These are phyloP conservation scores for Syrphus vitripennis DNA, from an alignment of 2,888 invertebrate genomes.

Conservation along the genomic window DNA sequence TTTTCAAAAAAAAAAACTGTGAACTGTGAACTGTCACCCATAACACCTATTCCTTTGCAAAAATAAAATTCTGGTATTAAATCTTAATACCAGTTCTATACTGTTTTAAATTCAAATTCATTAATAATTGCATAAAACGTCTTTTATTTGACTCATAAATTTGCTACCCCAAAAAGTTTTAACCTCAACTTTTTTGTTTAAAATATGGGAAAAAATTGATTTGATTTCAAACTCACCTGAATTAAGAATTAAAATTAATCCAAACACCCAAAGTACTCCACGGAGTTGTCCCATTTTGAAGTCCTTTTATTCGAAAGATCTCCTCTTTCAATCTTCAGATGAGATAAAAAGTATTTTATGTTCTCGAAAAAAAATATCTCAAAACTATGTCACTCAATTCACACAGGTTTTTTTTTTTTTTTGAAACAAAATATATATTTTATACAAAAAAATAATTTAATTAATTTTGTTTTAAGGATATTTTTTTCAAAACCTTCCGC, in stretches of 20 bases:
- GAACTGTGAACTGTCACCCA: too few species aligned
- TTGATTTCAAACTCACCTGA: constrained; percentile 77
- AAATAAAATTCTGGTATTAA: too few species aligned
- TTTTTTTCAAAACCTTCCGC: constrained; percentile 26
- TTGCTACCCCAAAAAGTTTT: too few species aligned
- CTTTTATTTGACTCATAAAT: neutral
- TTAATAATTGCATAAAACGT: neutral
- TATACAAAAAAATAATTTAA: neutral
- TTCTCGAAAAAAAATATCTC: neutral
- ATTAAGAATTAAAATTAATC: constrained; percentile 78
- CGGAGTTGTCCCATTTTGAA: constrained; percentile 76
- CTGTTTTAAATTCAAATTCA: neutral
- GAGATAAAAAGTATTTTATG: constrained; percentile 7
- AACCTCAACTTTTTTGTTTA: neutral
- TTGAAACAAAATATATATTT: neutral
- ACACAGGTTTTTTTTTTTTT: constrained; percentile 31
- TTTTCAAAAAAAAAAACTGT: too few species aligned
- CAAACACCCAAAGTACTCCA: constrained; percentile 78
- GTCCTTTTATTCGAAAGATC: constrained; percentile 33
- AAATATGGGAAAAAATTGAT: too few species aligned
- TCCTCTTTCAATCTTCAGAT: constrained; percentile 40
- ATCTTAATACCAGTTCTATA: neutral
- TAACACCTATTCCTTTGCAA: too few species aligned
- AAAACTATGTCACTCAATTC: constrained; percentile 45
- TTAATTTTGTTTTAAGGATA: constrained; percentile 10